These are phyloP conservation scores for Sebastes aleutianus DNA, from an alignment of 2,797 vertebrate genomes.

Conservation along the genomic window DNA sequence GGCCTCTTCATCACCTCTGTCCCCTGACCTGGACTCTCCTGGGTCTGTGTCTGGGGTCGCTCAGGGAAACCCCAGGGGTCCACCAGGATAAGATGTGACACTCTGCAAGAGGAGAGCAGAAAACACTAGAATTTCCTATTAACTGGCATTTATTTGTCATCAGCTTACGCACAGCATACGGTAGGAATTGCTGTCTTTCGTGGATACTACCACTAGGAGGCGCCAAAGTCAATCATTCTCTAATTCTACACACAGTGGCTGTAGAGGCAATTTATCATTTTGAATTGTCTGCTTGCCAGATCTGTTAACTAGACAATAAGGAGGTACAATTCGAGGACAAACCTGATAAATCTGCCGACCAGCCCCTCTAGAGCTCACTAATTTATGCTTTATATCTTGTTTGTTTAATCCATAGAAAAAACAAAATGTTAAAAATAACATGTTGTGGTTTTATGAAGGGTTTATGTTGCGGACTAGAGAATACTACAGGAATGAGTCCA, in stretches of 20 bases:
- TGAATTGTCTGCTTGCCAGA: background rate
- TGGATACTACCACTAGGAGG: background rate
- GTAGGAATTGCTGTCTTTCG: background rate
- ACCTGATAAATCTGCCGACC: background rate
- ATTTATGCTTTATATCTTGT: too few relatives aligned
- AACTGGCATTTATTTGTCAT: background rate
- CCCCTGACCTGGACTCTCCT: constrained; percentile 28
- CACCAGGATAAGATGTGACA: constrained; percentile 91
- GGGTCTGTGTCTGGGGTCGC: constrained; percentile 58
- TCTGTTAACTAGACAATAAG: background rate
- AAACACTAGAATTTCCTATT: rapidly evolving
- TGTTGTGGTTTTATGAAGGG: too few relatives aligned
- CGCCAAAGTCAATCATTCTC: background rate
- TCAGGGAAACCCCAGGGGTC: constrained; percentile 91
- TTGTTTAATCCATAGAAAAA: too few relatives aligned
- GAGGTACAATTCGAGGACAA: background rate
- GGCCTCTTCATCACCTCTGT: constrained; percentile 78
- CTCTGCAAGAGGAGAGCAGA: constrained; percentile 67
- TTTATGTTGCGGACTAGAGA: too few relatives aligned
- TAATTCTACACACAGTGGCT: background rate
- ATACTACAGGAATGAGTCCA: too few relatives aligned
- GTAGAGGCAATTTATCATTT: background rate
- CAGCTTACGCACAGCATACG: background rate
- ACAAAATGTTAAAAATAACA: too few relatives aligned
- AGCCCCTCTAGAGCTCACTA: too few relatives aligned